Evolutionary conservation across 2,888 invertebrate genomes (phyloP), one percentile per base, ranked within the genome.

Genomic region (Eurytoma californica): DNA sequence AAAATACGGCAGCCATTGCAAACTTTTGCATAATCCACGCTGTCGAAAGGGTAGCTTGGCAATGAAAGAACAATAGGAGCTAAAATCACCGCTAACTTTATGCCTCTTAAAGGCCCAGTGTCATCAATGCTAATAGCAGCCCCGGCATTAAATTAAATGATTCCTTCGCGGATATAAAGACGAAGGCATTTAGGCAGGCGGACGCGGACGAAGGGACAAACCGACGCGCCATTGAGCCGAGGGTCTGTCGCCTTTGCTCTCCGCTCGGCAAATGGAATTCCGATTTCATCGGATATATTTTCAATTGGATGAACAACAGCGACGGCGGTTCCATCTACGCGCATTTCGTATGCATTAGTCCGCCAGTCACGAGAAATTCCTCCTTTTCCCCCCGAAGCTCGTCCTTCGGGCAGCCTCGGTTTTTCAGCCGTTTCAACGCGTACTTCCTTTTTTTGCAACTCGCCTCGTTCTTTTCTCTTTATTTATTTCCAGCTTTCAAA

Each of bases 261-360:
- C n/a, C 30, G 47, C 12, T n/a, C 55, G 13, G 72, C 65, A 76
- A 77, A 72, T 70, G 20, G 30, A 16, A 75, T 75, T 80, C 61
- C 65, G 72, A 72, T 72, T 58, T 58, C 24, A 72, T 67, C 53
- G 72, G 82, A 84, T 84, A 83, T 83, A 84, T 84, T 86, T 85
- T 86, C 86, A 85, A 86, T 86, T 83, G 85, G 83, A 86, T 83
- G 83, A 84, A 77, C 78, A 81, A 63, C 68, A 7, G 81, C 72
- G 70, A 65, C 78, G 79, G 77, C 82, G 39, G 60, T 55, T 53
- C 61, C 84, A 83, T 83, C 84, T 83, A 85, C 39, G 39, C 39
- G 39, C 85, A 85, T 87, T 87, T 85, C 82, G 85, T 86, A 87
- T 87, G 86, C 87, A 86, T 87, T 85, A 85, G 85, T 84, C 84